phyloP scores from a whole-genome alignment of 1,140 invertebrate species.

The Mycetomoellerius zeteki region DNA sequence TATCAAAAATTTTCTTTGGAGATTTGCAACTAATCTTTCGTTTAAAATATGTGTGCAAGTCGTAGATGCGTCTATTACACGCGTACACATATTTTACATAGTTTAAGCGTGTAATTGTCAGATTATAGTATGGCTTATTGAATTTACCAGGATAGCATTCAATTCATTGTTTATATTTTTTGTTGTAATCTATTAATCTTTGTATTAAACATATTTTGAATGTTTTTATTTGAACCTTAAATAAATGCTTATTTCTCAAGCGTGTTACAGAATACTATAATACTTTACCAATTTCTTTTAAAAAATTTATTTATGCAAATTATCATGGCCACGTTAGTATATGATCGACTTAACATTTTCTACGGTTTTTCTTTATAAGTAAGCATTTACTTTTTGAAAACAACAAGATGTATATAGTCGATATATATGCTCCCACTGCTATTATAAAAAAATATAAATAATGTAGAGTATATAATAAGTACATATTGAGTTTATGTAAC shows the following conservation, averaged over 20 bases:
- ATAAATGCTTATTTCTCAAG: constrained; percentile 62
- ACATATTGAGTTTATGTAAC: constrained; percentile 64
- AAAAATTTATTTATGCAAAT: constrained; percentile 34
- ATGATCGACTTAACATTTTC: not conserved
- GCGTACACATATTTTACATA: constrained; percentile 1
- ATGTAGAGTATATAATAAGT: constrained; percentile 65
- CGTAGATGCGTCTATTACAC: not conserved
- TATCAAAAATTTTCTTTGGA: not conserved
- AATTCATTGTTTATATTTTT: constrained; percentile 8
- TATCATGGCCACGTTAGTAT: not conserved
- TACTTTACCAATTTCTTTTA: constrained; percentile 34
- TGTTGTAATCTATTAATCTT: constrained; percentile 22
- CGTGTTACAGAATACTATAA: not conserved
- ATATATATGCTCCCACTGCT: constrained; percentile 69
- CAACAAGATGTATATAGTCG: constrained; percentile 49
- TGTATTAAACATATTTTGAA: constrained; percentile 26
- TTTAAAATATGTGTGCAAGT: not conserved
- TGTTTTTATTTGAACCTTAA: constrained; percentile 47
- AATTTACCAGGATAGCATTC: not conserved
- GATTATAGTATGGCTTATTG: not conserved
- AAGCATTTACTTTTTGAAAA: constrained; percentile 2
- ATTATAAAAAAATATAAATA: constrained; percentile 53
- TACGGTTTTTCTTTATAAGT: constrained; percentile 15
- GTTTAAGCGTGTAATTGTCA: not conserved
- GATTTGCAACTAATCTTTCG: not conserved